Percentiles rank a stretch among this genome's conserved stretches.
These are phyloP conservation scores for Thalassarche chlororhynchos DNA, from an alignment of 2,113 vertebrate species.

Conservation along the genomic window DNA sequence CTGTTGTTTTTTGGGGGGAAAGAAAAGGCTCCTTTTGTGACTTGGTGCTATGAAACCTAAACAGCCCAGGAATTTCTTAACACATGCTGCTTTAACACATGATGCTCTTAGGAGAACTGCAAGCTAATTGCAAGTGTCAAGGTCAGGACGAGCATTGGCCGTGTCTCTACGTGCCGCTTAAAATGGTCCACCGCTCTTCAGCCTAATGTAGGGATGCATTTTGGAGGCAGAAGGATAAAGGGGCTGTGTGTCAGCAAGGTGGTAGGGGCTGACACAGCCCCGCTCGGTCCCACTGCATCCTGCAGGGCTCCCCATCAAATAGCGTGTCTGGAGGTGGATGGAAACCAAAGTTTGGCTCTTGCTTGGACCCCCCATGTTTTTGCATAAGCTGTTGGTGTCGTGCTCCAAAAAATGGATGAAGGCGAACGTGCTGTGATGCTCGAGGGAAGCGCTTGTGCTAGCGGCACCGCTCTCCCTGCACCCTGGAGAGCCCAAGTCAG, in stretches of 20 bases:
- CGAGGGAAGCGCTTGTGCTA: rapidly evolving
- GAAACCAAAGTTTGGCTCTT: neutral
- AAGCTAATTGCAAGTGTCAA: neutral
- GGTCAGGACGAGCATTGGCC: neutral
- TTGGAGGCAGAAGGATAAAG: neutral
- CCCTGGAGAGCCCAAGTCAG: neutral
- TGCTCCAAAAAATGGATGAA: neutral
- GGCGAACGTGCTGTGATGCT: rapidly evolving
- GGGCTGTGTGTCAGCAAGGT: too few relatives aligned
- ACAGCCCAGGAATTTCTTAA: neutral
- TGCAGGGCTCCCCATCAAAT: neutral
- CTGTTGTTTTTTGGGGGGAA: neutral
- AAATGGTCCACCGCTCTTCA: rapidly evolving
- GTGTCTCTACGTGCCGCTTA: rapidly evolving
- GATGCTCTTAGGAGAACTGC: neutral
- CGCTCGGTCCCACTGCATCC: neutral
- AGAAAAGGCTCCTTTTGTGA: rapidly evolving
- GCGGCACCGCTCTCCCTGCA: rapidly evolving
- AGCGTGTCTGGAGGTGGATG: rapidly evolving
- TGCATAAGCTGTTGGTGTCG: neutral
- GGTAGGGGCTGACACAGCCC: neutral
- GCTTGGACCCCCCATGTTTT: neutral
- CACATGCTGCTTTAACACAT: rapidly evolving
- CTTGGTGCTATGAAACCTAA: neutral
- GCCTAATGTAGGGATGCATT: neutral